These are phyloP conservation scores for Brachionus rubens DNA, from an alignment of 1,140 invertebrate genomes.

Conservation along the genomic window DNA sequence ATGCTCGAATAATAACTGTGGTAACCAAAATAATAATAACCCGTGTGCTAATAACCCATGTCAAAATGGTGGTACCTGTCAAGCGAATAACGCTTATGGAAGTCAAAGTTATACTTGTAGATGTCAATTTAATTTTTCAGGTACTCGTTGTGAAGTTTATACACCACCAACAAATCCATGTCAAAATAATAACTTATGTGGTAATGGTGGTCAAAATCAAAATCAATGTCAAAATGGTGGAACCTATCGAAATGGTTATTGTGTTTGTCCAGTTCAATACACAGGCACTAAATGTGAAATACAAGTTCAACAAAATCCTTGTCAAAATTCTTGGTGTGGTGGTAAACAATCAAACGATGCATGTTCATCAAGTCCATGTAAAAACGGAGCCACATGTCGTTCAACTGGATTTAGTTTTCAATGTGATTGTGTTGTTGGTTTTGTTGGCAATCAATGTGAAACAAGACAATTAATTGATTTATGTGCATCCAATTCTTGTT, in stretches of 20 bases:
- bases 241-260: no score
- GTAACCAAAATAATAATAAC: background rate
- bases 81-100: conserved; percentile 54
- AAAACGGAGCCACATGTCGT: conserved; percentile 44
- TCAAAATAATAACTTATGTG: no score
- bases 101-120: conserved; percentile 38
- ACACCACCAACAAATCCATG: background rate
- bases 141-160: conserved; percentile 19
- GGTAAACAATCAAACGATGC: background rate
- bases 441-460: conserved; percentile 63
- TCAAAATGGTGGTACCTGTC: conserved; percentile 86
- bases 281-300: conserved; percentile 28
- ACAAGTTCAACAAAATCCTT: conserved; percentile 29
- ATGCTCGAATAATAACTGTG: background rate
- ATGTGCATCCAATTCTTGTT: conserved; percentile 30
- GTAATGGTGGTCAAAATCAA: no score
- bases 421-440: conserved; percentile 77
- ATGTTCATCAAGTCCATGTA: conserved; percentile 23
- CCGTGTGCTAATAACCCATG: conserved; percentile 63
- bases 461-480: conserved; percentile 63
- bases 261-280: background rate
- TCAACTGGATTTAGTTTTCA: conserved; percentile 66
- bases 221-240: background rate
- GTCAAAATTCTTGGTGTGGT: background rate
- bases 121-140: conserved; percentile 18